Conservation (phyloP, 92 coral and sea anemone genomes). For the Montipora capitata region DNA sequence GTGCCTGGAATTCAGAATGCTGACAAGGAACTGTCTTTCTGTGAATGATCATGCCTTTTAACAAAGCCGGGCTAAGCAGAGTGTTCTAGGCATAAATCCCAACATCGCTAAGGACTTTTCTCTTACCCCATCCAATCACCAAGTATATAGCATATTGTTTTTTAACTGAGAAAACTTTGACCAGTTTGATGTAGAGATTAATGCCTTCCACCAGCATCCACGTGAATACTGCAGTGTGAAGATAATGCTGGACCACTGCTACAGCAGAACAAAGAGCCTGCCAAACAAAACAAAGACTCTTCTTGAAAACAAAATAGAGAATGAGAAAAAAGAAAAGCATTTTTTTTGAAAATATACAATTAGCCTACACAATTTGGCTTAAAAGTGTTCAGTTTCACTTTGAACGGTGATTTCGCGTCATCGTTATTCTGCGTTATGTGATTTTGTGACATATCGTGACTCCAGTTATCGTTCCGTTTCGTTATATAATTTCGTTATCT, state of each 20-base stretch:
- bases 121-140: conserved; percentile 61
- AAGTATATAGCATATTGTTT: not conserved
- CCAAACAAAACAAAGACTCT: not conserved
- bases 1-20: no score
- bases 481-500: no score
- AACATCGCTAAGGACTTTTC: no score
- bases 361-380: no score
- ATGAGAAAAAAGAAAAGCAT: no score
- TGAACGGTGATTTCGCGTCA: no score
- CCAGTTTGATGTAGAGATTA: conserved; percentile 38
- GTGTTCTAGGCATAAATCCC: not conserved
- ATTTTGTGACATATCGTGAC: no score
- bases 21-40: no score
- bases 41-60: no score
- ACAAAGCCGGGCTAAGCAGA: not conserved
- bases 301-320: not conserved
- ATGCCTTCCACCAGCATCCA: conserved; percentile 68
- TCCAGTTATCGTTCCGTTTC: no score
- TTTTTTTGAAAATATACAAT: no score
- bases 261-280: conserved; percentile 31
- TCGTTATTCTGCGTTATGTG: no score
- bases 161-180: conserved; percentile 37
- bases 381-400: not conserved
- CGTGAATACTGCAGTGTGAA: conserved; percentile 51
- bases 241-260: conserved; percentile 36